Percentiles rank a stretch among this genome's conserved stretches.
Evolutionary conservation across 1,140 invertebrate species (phyloP).

Genomic region (Musca vetustissima): DNA sequence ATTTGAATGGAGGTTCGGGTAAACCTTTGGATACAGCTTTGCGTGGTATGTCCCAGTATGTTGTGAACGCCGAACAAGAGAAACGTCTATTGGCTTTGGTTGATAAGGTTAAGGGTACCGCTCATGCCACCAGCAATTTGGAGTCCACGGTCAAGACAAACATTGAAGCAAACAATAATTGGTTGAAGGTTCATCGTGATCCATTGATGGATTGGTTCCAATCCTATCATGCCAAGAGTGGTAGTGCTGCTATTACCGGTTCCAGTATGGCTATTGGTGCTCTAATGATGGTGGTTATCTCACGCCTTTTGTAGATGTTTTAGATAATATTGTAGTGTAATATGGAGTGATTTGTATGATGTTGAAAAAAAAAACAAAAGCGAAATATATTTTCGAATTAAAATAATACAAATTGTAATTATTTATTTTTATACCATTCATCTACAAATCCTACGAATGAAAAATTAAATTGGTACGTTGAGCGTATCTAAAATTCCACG

Average conservation of each 20-base stretch:
- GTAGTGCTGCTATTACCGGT: conserved; percentile 34
- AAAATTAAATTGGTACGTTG: too few species aligned
- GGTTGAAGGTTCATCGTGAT: conserved; percentile 39
- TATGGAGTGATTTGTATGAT: too few species aligned
- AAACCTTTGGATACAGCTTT: conserved; percentile 43
- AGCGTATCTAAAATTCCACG: too few species aligned
- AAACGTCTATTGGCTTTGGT: conserved; percentile 37
- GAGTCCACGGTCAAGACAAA: conserved; percentile 35
- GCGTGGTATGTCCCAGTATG: conserved; percentile 38
- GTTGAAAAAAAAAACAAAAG: too few species aligned
- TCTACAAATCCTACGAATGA: too few species aligned
- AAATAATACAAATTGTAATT: too few species aligned
- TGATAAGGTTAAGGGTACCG: conserved; percentile 33
- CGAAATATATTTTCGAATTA: too few species aligned
- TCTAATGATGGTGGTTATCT: conserved; percentile 30
- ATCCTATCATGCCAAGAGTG: background rate
- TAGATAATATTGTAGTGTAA: too few species aligned
- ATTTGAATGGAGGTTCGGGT: conserved; percentile 43
- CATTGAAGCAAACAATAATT: conserved; percentile 37
- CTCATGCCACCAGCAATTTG: conserved; percentile 31
- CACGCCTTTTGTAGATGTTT: conserved; percentile 38
- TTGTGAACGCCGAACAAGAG: conserved; percentile 37
- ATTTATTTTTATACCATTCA: too few species aligned
- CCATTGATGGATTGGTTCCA: conserved; percentile 38
- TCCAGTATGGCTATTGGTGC: conserved; percentile 36